Evolutionary conservation across 2,797 vertebrate genomes (phyloP).

Genomic region (Tenualosa thibaudeaui): DNA sequence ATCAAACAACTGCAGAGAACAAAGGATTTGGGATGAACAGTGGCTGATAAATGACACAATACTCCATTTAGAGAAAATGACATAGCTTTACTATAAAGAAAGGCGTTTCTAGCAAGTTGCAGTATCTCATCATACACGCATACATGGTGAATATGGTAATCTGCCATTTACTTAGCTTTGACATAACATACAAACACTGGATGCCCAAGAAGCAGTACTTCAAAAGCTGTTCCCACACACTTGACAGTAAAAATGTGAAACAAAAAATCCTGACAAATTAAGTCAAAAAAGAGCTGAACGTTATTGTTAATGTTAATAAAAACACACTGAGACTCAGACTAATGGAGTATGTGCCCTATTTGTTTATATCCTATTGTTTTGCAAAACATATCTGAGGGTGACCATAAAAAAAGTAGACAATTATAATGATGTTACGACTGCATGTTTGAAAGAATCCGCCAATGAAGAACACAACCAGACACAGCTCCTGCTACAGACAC

Average conservation of each 20-base stretch:
- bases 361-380: conserved; percentile 38
- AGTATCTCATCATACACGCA: conserved; percentile 79
- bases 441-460: conserved; percentile 23
- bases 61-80: conserved; percentile 73
- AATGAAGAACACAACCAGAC: conserved; percentile 6
- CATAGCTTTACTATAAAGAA: conserved; percentile 82
- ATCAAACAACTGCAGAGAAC: background rate
- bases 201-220: conserved; percentile 69
- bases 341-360: conserved; percentile 36
- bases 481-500: conserved; percentile 20
- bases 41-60: conserved; percentile 40
- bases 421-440: conserved; percentile 43
- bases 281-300: conserved; percentile 36
- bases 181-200: conserved; percentile 73
- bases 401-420: background rate
- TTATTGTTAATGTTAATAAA: conserved; percentile 50
- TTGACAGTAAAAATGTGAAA: conserved; percentile 54
- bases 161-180: conserved; percentile 63
- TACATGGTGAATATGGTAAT: conserved; percentile 77
- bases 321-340: conserved; percentile 15
- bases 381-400: conserved; percentile 9
- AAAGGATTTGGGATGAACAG: background rate
- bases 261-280: conserved; percentile 51
- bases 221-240: conserved; percentile 64
- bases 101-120: conserved; percentile 76